Evolutionary conservation across 2,888 invertebrate species (phyloP), one percentile per base, ranked within the genome.

Genomic region (Apamea sordens): DNA sequence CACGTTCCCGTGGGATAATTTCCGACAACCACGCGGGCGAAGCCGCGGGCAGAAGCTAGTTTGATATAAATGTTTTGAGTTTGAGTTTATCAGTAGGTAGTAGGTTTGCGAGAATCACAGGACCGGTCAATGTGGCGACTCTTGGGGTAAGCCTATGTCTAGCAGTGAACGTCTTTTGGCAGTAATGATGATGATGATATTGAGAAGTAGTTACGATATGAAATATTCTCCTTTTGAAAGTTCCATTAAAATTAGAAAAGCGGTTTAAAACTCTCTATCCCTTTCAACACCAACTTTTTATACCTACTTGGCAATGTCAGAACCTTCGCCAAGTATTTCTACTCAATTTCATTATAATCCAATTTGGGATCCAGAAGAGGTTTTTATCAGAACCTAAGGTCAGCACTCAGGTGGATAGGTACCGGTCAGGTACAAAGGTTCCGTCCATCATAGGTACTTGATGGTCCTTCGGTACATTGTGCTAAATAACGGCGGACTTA

Each of bases 331-430:
- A 6, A 24, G 36, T 36, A 59, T 59, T 69, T 24, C 32, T 32
- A 69, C 41, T 53, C 11, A 59, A 61, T 61, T 65, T 80, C 28
- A 59, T 41, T 24, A 56, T 41, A 63, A 64, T 41, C 32, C 18
- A 56, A 44, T 76, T 76, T 41, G 5, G 18, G 44, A 53, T n/a
- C 32, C 65, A 73, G 28, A 50, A 44, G 36, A 67, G 15, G 24
- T 65, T 63, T 80, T 63, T 64, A 64, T 74, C 28, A 47, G n/a
- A 59, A 28, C 68, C 65, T 78, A 59, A 68, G 36, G 76, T 61
- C 36, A 65, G 11, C 59, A 56, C 69, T 68, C 53, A 7, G 18
- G 18, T 11, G 11, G 5, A 21, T 11, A 70, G 44, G 41, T 63
- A 70, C 44, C 36, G 44, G 44, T 47, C 72, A 73, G 53, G 36